Percentiles rank a stretch among this genome's conserved stretches.
Evolutionary conservation across 2,797 vertebrate genomes (phyloP).

Genomic region (Sebastes steindachneri): DNA sequence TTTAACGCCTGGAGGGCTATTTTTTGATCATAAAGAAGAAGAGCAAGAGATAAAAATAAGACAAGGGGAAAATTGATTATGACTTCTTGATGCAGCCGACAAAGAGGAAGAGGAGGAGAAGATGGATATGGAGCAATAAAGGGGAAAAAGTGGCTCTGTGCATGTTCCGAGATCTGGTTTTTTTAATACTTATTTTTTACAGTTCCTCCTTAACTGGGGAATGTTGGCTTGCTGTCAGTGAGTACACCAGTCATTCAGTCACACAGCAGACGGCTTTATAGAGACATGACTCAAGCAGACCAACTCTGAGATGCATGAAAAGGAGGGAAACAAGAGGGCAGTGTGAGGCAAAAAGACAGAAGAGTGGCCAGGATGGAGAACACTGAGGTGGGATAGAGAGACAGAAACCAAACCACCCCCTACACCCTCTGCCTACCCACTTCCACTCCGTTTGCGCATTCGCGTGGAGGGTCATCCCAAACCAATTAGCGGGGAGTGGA

Average conservation of each 20-base stretch:
- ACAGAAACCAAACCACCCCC: neutral
- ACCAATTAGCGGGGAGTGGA: no score
- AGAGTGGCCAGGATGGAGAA: neutral
- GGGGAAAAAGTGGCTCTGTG: constrained; percentile 22
- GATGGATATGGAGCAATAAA: neutral
- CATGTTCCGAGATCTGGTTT: constrained; percentile 33
- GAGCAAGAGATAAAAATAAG: constrained; percentile 31
- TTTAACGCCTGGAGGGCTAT: constrained; percentile 27
- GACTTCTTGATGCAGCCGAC: constrained; percentile 3
- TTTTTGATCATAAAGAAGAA: constrained; percentile 50
- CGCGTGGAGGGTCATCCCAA: no score
- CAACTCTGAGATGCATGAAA: constrained; percentile 8
- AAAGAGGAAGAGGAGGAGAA: constrained; percentile 38
- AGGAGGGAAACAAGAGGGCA: neutral
- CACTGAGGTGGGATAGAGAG: neutral
- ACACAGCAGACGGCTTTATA: constrained; percentile 54
- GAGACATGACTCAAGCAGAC: constrained; percentile 65
- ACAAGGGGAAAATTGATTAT: constrained; percentile 5
- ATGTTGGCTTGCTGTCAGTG: constrained; percentile 62
- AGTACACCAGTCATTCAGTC: constrained; percentile 39
- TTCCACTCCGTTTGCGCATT: no score
- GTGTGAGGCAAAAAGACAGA: neutral
- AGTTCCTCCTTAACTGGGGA: constrained; percentile 64
- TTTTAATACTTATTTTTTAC: constrained; percentile 51
- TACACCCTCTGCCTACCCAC: no score